Evolutionary conservation across 2,797 vertebrate species (phyloP), one percentile per base, ranked within the genome.

Genomic region (Valencia hispanica): DNA sequence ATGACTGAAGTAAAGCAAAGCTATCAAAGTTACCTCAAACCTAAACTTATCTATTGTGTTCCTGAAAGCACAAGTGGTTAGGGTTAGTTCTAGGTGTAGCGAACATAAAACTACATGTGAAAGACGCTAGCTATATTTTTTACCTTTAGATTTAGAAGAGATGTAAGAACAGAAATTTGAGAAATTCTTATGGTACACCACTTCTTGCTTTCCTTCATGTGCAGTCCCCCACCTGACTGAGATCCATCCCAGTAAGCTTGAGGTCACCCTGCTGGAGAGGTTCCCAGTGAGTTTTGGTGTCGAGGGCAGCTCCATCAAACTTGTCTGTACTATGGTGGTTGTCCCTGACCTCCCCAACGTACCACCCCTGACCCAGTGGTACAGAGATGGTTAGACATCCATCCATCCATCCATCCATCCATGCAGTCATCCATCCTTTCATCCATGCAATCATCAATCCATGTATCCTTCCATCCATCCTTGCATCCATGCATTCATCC

Each of bases 201-300:
- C 17, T 39, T 57, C 27, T 48, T 45, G 27, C 55, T 43, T 69
- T 41, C 12, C 10, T 22, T 61, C 48, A 25, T 45, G 48, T 70
- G 30, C 75, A 99, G 98, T 97, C 80, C 97, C 98, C 0, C 79
- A 96, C 68, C 91, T 96, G 0, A 92, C 94, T 0, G 94, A 95
- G 0, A 89, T 97, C 79, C 96, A 96, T 0, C 91, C 95, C 89
- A 98, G 95, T 14, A 97, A 99, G 86, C 96, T 99, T 68, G 97
- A 99, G 22, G 94, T 99, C 55, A 92, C 95, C 76, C 95, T 99
- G 87, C 84, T 98, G 85, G 96, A 97, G 53, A 96, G 95, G 14
- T 99, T 99, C 84, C 93, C 94, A 2, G 96, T 99, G 78, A 96
- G 95, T 32, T 99, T 99, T 85, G 96, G 94, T 11, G 95, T 94